Evolutionary conservation across 1,140 invertebrate genomes (phyloP).

Genomic region (Adoxophyes honmai): DNA sequence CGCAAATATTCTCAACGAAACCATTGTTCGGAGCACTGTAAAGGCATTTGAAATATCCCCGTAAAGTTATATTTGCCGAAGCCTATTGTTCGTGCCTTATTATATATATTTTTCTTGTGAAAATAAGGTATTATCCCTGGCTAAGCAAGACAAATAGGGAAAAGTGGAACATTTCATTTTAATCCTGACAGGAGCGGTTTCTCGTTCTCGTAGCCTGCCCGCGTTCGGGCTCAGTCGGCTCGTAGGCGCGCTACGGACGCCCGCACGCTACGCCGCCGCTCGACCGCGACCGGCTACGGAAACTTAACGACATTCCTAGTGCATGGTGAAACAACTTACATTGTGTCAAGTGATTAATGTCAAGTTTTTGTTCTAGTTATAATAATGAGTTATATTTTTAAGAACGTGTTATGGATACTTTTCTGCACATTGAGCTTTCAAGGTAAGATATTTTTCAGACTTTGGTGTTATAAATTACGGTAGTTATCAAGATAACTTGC

Average conservation of each 20-base stretch:
- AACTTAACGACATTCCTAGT: background rate
- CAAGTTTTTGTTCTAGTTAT: background rate
- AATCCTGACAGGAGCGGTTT: slow-evolving; percentile 10
- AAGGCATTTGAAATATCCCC: background rate
- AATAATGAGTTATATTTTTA: slow-evolving; percentile 11
- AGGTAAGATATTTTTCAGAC: background rate
- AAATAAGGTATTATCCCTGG: slow-evolving; percentile 15
- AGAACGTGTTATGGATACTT: slow-evolving; percentile 10
- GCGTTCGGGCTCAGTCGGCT: background rate
- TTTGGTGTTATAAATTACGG: too few relatives aligned
- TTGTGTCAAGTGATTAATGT: background rate
- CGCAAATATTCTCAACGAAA: background rate
- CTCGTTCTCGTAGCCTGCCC: background rate
- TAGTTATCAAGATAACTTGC: too few relatives aligned
- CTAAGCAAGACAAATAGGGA: slow-evolving; percentile 14
- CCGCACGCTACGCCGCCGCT: background rate
- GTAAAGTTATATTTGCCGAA: background rate
- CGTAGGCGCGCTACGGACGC: slow-evolving; percentile 13
- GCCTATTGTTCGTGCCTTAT: slow-evolving; percentile 3
- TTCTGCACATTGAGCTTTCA: background rate
- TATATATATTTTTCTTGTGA: slow-evolving; percentile 9
- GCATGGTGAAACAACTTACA: background rate
- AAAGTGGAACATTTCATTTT: slow-evolving; percentile 15
- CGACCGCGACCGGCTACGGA: slow-evolving; percentile 1
- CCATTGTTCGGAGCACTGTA: background rate